phyloP scores from a whole-genome alignment of 1,140 invertebrate species.

The Heliconius nattereri region DNA sequence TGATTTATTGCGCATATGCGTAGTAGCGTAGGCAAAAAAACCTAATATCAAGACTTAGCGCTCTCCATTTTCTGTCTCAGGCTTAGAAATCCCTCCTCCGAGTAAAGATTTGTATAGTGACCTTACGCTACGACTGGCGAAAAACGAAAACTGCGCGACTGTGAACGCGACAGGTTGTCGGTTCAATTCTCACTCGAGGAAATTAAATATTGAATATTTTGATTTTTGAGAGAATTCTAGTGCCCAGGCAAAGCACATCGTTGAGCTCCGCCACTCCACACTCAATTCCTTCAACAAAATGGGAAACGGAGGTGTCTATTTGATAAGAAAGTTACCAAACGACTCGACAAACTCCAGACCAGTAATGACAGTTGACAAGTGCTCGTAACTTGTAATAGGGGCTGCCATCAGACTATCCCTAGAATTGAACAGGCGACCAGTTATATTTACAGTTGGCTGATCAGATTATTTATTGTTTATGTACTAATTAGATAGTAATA shows the following conservation, averaged over 20 bases:
- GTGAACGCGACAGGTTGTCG: too few species aligned
- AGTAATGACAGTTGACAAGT: constrained; percentile 19
- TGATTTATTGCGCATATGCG: too few species aligned
- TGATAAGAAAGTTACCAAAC: neutral
- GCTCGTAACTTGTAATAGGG: constrained; percentile 21
- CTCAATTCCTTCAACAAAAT: too few species aligned
- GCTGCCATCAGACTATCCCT: constrained; percentile 22
- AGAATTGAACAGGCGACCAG: constrained; percentile 29
- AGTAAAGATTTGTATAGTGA: too few species aligned
- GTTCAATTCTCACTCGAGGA: too few species aligned
- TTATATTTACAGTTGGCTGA: constrained; percentile 29
- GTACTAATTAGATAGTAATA: neutral
- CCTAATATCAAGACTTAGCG: too few species aligned
- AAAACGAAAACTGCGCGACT: too few species aligned
- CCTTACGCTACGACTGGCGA: too few species aligned
- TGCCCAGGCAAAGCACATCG: neutral
- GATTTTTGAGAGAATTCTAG: neutral
- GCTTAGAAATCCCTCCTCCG: too few species aligned
- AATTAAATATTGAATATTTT: too few species aligned
- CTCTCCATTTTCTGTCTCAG: too few species aligned
- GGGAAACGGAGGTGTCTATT: neutral
- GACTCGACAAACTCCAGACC: neutral
- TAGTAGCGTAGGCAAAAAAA: too few species aligned
- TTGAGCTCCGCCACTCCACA: neutral
- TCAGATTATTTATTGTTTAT: neutral